Conservation (phyloP, 1,140 invertebrate genomes). For the Scaptomyza pallida region DNA sequence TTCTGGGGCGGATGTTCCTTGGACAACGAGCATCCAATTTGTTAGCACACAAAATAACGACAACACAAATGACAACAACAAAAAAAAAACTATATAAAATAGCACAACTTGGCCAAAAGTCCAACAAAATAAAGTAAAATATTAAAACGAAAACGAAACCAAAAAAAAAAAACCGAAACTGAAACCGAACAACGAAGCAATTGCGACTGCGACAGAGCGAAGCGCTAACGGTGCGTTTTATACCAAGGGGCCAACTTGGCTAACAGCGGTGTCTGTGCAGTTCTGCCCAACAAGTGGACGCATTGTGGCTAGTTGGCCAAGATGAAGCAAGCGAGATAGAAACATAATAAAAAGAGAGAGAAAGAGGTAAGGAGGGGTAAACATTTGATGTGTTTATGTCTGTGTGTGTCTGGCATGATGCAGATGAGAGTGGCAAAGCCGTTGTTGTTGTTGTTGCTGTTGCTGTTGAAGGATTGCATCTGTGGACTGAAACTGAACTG, state of each 20-base stretch:
- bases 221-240: constrained; percentile 43
- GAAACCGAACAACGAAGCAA: constrained; percentile 36
- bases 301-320: constrained; percentile 28
- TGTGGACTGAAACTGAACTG: background rate
- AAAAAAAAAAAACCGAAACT: constrained; percentile 30
- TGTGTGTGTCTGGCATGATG: constrained; percentile 9
- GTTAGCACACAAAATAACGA: background rate
- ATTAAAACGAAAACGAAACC: constrained; percentile 5
- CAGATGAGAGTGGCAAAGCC: constrained; percentile 22
- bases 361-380: background rate
- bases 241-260: constrained; percentile 31
- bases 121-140: background rate
- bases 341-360: background rate
- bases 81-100: constrained; percentile 1
- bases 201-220: constrained; percentile 46
- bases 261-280: constrained; percentile 26
- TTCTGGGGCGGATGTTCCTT: background rate
- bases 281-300: constrained; percentile 49
- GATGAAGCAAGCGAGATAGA: background rate
- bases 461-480: constrained; percentile 26
- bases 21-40: background rate
- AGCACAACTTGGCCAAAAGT: background rate
- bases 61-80: constrained; percentile 6
- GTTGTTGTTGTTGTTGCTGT: background rate
- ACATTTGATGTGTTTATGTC: background rate